Conservation (phyloP, 1,140 invertebrate species). For the Pseudomyrmex sp. region DNA sequence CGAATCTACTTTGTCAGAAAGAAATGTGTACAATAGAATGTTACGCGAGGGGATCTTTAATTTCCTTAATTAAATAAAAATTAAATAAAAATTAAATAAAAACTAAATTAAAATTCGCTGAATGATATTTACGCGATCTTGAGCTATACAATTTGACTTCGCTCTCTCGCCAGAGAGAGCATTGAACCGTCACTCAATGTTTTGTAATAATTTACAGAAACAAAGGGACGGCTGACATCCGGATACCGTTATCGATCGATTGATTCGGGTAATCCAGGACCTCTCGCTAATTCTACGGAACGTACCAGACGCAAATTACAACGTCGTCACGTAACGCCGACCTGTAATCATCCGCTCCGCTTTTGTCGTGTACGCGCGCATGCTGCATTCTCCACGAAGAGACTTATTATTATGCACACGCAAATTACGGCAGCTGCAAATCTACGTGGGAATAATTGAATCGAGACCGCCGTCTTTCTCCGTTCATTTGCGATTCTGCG, state of each 20-base stretch:
- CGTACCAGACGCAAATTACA: slow-evolving; percentile 2
- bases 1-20: not conserved
- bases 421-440: slow-evolving; percentile 34
- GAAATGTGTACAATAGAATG: no score
- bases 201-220: slow-evolving; percentile 2
- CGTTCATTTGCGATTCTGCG: not conserved
- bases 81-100: no score
- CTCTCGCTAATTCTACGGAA: not conserved
- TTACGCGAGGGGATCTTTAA: no score
- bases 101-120: not conserved
- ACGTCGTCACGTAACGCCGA: not conserved
- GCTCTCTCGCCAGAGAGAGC: no score
- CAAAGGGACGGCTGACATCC: not conserved
- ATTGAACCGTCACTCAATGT: not conserved
- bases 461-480: not conserved
- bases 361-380: not conserved
- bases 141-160: not conserved
- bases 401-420: no score
- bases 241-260: not conserved
- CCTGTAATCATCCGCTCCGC: slow-evolving; percentile 32
- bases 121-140: not conserved
- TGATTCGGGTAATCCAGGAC: not conserved
- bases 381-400: not conserved
- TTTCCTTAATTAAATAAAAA: no score
- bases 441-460: slow-evolving; percentile 33